phyloP scores from a whole-genome alignment of 2,797 vertebrate species.

The Acrossocheilus fasciatus region DNA sequence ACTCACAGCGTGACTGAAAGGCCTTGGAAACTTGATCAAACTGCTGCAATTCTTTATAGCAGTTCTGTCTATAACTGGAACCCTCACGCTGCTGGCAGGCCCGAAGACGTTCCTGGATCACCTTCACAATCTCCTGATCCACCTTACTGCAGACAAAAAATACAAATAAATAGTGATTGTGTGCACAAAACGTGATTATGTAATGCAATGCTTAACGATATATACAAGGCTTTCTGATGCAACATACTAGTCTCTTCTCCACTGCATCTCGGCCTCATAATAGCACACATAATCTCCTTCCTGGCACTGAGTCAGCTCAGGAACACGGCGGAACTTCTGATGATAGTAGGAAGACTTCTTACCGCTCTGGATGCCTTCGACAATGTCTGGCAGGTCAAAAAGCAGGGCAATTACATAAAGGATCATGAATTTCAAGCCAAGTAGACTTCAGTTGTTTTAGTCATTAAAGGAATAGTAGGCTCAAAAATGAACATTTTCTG shows the following conservation, averaged over 20 bases:
- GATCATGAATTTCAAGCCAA: background rate
- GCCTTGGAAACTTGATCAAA: constrained; percentile 80
- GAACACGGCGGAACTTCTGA: constrained; percentile 88
- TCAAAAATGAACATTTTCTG: background rate
- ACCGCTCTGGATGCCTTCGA: constrained; percentile 79
- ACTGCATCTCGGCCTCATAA: constrained; percentile 94
- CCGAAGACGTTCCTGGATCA: constrained; percentile 83
- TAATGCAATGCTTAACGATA: background rate
- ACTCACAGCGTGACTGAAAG: constrained; percentile 87
- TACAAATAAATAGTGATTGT: background rate
- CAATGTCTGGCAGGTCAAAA: constrained; percentile 71
- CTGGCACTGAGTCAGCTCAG: constrained; percentile 86
- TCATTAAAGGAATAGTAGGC: background rate
- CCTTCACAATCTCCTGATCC: constrained; percentile 89
- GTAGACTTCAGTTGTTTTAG: background rate
- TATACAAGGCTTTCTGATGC: background rate
- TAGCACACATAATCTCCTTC: constrained; percentile 85
- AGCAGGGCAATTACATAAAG: background rate
- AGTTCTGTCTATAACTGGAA: constrained; percentile 83
- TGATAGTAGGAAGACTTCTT: constrained; percentile 89
- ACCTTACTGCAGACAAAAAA: constrained; percentile 81
- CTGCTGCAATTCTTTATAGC: constrained; percentile 78
- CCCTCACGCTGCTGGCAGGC: constrained; percentile 89
- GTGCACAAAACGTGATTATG: background rate
- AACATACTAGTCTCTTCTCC: constrained; percentile 91